Evolutionary conservation across 2,797 vertebrate genomes (phyloP), one percentile per base, ranked within the genome.

Genomic region (Uromys caudimaculatus): DNA sequence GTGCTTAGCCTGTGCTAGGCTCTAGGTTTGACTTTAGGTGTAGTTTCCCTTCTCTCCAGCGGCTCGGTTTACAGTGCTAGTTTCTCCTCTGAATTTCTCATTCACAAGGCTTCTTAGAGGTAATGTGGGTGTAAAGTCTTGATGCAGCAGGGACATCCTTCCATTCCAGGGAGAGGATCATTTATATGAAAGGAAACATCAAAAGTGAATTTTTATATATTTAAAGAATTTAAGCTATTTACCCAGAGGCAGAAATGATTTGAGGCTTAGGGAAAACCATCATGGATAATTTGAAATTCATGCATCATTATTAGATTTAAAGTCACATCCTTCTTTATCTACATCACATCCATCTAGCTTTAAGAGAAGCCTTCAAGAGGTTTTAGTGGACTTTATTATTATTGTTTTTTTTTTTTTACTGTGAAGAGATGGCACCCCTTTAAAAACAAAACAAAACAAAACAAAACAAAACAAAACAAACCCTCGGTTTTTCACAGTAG

Each of bases 401-500:
- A 35, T 67, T 35, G 7, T 73, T 73, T 10, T 38, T 41, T 8
- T 38, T 83, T 41, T 27, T 44, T 83, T 13, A 96, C 93, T 89
- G 78, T 95, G 93, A 96, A 97, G 97, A 97, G 95, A 97, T 50
- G 35, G 56, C 78, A 60, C 75, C 76, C 35, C 38, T 69, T 78
- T 47, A n/a, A 79, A 47, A 89, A 81, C 81, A 91, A 89, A 93
- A 96, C 96, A 98, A 76, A 47, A 29, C n/a, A n/a, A n/a, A n/a
- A n/a, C n/a, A 79, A 47, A 89, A 81, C 81, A 91, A 89, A 93
- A 96, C 17, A 6, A 69, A 35, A 67, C 44, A 35, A 54, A 47
- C 41, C 14, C 77, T 97, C 87, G 58, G 96, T 96, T 98, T 98
- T 98, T 97, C 97, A 97, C 98, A 98, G 97, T 98, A 97, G 97